These are phyloP conservation scores for Halocynthia aurantium DNA, from an alignment of 23 tunicate genomes.

Conservation along the genomic window DNA sequence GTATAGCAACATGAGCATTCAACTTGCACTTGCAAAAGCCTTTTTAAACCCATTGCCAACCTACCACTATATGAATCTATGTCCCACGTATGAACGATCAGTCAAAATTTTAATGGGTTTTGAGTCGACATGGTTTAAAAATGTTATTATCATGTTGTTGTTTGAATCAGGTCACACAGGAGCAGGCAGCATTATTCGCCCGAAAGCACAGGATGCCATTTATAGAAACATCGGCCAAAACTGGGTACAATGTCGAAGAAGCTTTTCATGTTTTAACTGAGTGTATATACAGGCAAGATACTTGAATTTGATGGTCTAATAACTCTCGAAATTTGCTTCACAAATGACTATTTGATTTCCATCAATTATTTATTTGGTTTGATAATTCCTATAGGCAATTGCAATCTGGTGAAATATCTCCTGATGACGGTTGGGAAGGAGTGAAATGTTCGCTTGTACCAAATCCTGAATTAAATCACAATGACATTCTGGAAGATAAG, in stretches of 20 bases:
- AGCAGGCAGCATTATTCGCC: conserved; percentile 79
- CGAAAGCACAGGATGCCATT: conserved; percentile 71
- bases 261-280: conserved; percentile 70
- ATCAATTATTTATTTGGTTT: neutral
- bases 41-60: too few species aligned
- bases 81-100: too few species aligned
- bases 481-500: neutral
- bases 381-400: conserved; percentile 28
- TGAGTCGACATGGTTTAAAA: neutral
- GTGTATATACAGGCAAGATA: conserved; percentile 57
- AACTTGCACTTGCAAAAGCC: too few species aligned
- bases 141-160: too few species aligned
- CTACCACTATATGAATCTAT: too few species aligned
- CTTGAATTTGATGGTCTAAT: neutral
- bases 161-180: conserved; percentile 57
- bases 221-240: conserved; percentile 88
- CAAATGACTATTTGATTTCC: neutral
- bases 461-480: neutral
- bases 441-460: conserved; percentile 70
- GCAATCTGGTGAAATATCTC: conserved; percentile 42
- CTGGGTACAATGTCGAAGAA: conserved; percentile 64
- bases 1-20: too few species aligned
- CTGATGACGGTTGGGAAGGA: conserved; percentile 75
- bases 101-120: too few species aligned
- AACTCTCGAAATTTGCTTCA: neutral